Percentiles rank a stretch among this genome's conserved stretches.
These are phyloP conservation scores for Drosophila pseudotakahashii DNA, from an alignment of 2,888 invertebrate species.

Conservation along the genomic window DNA sequence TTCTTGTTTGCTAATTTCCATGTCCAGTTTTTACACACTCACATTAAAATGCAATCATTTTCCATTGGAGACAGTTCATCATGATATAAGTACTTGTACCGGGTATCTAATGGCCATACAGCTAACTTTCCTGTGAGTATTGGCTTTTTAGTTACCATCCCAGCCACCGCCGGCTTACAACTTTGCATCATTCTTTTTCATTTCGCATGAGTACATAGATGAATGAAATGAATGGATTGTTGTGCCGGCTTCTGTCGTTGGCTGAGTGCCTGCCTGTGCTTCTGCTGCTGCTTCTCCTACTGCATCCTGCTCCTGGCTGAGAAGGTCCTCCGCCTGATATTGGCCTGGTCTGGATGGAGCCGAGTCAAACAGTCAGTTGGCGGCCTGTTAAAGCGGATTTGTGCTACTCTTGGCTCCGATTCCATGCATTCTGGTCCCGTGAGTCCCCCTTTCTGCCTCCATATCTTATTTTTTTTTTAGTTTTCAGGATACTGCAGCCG, in stretches of 20 bases:
- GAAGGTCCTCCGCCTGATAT: background rate
- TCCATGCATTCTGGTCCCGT: constrained; percentile 17
- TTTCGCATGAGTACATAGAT: constrained; percentile 48
- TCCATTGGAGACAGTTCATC: background rate
- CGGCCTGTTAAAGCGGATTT: constrained; percentile 44
- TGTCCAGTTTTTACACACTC: background rate
- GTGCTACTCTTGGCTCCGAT: constrained; percentile 29
- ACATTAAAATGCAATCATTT: background rate
- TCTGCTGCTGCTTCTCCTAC: background rate
- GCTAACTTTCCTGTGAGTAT: constrained; percentile 8
- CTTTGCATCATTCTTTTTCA: constrained; percentile 61
- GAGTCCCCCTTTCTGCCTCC: background rate
- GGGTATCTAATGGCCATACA: constrained; percentile 25
- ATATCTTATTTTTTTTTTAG: background rate
- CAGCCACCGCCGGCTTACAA: constrained; percentile 47
- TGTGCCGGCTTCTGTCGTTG: constrained; percentile 39
- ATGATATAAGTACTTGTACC: background rate
- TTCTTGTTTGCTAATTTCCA: background rate
- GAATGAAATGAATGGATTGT: constrained; percentile 53
- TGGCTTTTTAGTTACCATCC: constrained; percentile 29
- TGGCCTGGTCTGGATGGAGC: constrained; percentile 23
- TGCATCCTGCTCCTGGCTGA: background rate
- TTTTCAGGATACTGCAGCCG: constrained; percentile 16
- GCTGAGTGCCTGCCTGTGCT: constrained; percentile 37
- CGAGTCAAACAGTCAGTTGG: constrained; percentile 31